Percentiles rank a stretch among this genome's conserved stretches.
Conservation (phyloP, 2,113 vertebrate genomes). For the Cercocebus atys region DNA sequence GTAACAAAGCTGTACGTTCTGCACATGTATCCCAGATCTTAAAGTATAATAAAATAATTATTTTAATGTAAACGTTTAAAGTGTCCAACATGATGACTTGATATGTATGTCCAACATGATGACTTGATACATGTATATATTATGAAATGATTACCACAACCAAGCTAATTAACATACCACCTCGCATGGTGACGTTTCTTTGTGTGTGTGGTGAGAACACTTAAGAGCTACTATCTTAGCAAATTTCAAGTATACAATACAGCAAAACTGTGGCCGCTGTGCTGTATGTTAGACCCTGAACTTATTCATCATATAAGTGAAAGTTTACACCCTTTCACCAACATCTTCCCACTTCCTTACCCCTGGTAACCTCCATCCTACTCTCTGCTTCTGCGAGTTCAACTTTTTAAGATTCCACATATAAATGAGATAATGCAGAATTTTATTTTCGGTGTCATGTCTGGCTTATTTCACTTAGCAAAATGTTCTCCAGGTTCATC, state of each 20-base stretch:
- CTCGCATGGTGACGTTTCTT: background rate
- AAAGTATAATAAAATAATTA: too few species aligned
- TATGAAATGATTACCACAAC: background rate
- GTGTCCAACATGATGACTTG: background rate
- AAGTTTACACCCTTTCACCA: background rate
- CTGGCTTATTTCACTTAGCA: background rate
- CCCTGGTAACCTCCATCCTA: background rate
- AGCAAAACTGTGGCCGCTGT: background rate
- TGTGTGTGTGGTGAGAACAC: background rate
- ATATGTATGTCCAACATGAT: background rate
- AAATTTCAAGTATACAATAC: background rate
- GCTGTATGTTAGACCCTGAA: background rate
- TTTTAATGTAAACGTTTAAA: background rate
- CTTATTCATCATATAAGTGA: background rate
- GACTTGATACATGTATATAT: background rate
- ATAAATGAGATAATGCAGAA: too few species aligned
- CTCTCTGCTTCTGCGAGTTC: background rate
- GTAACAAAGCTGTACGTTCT: too few species aligned
- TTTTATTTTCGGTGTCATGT: background rate
- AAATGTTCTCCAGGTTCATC: background rate
- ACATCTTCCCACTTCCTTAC: background rate
- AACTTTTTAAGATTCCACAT: background rate
- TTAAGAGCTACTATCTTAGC: background rate
- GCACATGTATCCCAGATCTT: too few species aligned
- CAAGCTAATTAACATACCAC: background rate